These are phyloP conservation scores for Cenopis cana DNA, from an alignment of 2,888 invertebrate genomes.

Conservation along the genomic window DNA sequence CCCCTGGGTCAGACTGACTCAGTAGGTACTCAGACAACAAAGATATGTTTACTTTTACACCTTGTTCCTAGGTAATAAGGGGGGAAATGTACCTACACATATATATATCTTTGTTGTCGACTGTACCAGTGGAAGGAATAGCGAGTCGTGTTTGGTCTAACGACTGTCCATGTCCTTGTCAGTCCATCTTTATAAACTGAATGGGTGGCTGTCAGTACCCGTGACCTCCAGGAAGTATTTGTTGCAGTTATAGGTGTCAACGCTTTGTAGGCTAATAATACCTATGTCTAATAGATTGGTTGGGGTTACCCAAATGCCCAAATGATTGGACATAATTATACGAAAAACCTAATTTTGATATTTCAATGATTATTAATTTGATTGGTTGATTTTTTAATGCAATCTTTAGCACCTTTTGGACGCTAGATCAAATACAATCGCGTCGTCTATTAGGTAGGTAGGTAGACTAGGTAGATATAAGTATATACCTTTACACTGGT, in stretches of 20 bases:
- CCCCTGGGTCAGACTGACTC: not conserved
- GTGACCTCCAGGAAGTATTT: constrained; percentile 31
- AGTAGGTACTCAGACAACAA: too few relatives aligned
- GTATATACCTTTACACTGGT: too few relatives aligned
- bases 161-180: constrained; percentile 43
- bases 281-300: constrained; percentile 1
- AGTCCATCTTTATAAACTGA: constrained; percentile 40
- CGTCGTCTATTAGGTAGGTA: too few relatives aligned
- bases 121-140: constrained; percentile 14
- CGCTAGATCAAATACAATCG: too few relatives aligned
- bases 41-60: not conserved
- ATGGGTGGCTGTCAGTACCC: constrained; percentile 25
- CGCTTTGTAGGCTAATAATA: not conserved
- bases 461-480: too few relatives aligned
- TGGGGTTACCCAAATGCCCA: constrained; percentile 11
- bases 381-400: too few relatives aligned
- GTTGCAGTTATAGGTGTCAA: not conserved
- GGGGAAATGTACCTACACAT: not conserved
- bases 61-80: constrained; percentile 1
- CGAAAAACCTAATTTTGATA: not conserved
- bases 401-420: too few relatives aligned
- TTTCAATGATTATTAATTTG: too few relatives aligned
- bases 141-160: constrained; percentile 40
- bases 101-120: not conserved
- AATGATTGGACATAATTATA: too few relatives aligned